phyloP scores from a whole-genome alignment of 2,113 vertebrate genomes.

The Chloropsis cyanopogon region DNA sequence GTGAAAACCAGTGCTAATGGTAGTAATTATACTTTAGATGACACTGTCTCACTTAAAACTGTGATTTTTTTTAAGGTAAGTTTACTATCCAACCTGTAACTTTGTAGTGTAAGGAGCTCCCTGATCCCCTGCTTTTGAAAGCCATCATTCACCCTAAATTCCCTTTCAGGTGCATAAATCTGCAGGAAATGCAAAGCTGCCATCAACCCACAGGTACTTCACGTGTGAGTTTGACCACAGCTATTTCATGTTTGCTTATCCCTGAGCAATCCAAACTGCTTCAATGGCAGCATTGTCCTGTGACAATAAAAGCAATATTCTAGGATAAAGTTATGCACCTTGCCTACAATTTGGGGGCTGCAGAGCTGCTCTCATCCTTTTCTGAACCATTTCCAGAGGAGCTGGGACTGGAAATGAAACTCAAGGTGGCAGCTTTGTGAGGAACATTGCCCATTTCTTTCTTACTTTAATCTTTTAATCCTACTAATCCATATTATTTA shows the following conservation, averaged over 20 bases:
- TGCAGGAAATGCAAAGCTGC: not conserved
- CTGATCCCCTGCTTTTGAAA: not conserved
- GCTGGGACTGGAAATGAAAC: not conserved
- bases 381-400: not conserved
- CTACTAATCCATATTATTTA: constrained; percentile 5
- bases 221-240: not conserved
- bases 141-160: not conserved
- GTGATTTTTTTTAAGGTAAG: accelerated
- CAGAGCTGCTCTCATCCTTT: not conserved
- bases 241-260: not conserved
- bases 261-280: not conserved
- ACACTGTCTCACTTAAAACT: not conserved
- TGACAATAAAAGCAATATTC: not conserved
- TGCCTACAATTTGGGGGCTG: not conserved
- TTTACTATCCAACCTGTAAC: not conserved
- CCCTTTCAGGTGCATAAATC: not conserved
- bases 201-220: accelerated
- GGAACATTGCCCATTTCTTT: not conserved
- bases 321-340: not conserved
- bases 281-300: not conserved
- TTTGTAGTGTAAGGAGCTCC: not conserved
- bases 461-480: constrained; percentile 25
- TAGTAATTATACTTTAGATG: not conserved
- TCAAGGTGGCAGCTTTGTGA: not conserved
- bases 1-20: not conserved